Evolutionary conservation across 2,888 invertebrate species (phyloP), one percentile per base, ranked within the genome.

Genomic region (Chrysodeixis includens): DNA sequence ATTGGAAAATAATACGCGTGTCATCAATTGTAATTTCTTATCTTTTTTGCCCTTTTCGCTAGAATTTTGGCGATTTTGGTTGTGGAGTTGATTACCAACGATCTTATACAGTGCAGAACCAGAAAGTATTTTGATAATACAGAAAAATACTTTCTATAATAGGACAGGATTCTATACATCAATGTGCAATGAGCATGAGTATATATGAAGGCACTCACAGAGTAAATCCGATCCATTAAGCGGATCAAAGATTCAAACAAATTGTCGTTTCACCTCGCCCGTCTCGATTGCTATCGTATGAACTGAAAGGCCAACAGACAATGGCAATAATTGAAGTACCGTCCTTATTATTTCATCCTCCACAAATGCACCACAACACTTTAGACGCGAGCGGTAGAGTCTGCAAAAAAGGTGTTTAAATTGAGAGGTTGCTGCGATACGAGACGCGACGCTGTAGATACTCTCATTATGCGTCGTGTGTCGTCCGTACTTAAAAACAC

Each of bases 381-480:
- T 26, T 14, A 26, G 7, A 52, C 26, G 26, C 14, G 22, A 52
- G 18, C 0, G 46, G 18, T 22, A 62, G 22, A 20, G 0, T 52
- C 18, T 60, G 22, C 30, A 65, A 66, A 58, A 64, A 71, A 76
- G 26, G 20, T 59, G 64, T 65, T 63, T 62, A 68, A 61, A 58
- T 62, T 55, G 30, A 61, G 62, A 62, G 52, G 64, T 67, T 10
- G 18, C 46, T 68, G 20, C 66, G 64, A 69, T 49, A 69, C 57
- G 22, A 46, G 56, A 66, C 66, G 65, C 64, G 40, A 62, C 61
- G 49, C 46, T 61, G 57, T 51, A 70, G 63, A 64, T 64, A 66
- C 56, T 60, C 82, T 86, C 85, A 87, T 88, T 86, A 87, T 86
- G 88, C 87, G 77, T 78, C 76, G 84, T 84, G 84, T 81, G 84